Evolutionary conservation across 2,888 invertebrate genomes (phyloP).

Genomic region (Chirona hameri): DNA sequence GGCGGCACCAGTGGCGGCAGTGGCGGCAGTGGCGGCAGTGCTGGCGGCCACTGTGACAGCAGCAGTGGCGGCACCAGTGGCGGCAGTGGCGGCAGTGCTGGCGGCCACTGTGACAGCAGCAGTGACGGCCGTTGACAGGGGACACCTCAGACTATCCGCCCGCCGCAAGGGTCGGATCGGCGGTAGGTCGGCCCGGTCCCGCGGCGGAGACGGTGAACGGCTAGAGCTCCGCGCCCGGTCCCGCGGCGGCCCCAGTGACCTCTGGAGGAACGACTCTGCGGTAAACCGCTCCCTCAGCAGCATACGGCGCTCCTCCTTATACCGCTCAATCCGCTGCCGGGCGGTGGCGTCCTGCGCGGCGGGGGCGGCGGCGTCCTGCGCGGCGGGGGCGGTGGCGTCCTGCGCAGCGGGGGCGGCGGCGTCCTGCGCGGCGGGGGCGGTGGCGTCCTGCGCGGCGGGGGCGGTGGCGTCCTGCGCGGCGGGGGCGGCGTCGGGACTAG

Average conservation of each 20-base stretch:
- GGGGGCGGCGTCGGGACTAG: no score
- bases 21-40: neutral
- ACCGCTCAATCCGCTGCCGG: slow-evolving; percentile 80
- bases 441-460: slow-evolving; percentile 39
- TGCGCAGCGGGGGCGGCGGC: neutral
- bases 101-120: neutral
- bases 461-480: slow-evolving; percentile 50
- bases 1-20: neutral
- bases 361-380: slow-evolving; percentile 47
- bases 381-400: neutral
- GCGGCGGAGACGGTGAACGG: neutral
- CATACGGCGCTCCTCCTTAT: slow-evolving; percentile 82
- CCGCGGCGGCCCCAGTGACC: slow-evolving; percentile 63
- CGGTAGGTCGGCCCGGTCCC: neutral
- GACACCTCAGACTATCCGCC: neutral
- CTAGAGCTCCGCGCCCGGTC: neutral
- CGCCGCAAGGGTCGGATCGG: neutral
- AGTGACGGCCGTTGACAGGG: neutral
- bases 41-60: no score
- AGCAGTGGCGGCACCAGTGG: neutral
- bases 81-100: neutral
- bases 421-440: neutral
- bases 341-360: slow-evolving; percentile 58
- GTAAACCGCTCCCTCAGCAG: slow-evolving; percentile 83
- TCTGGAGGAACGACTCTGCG: slow-evolving; percentile 51